These are phyloP conservation scores for Erethizon dorsatum DNA, from an alignment of 2,797 vertebrate genomes.

Conservation along the genomic window DNA sequence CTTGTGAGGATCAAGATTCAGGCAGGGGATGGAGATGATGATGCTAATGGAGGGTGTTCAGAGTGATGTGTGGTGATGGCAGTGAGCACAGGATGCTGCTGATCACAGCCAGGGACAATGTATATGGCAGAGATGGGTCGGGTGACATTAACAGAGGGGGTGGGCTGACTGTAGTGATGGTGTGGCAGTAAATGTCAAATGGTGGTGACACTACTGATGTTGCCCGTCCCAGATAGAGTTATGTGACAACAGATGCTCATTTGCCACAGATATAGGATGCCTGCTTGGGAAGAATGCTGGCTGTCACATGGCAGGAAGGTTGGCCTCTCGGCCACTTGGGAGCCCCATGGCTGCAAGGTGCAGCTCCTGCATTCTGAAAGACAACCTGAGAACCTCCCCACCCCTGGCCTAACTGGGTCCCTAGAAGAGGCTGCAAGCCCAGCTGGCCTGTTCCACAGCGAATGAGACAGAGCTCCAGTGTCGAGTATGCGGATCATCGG, in stretches of 20 bases:
- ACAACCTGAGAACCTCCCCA: neutral
- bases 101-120: neutral
- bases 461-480: slow-evolving; percentile 59
- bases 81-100: accelerated
- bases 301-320: neutral
- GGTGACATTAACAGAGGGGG: neutral
- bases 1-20: accelerated
- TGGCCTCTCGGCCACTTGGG: neutral
- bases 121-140: accelerated
- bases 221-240: neutral
- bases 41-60: neutral
- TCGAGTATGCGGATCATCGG: slow-evolving; percentile 61
- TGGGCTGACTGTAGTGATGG: neutral
- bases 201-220: neutral
- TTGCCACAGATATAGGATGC: neutral
- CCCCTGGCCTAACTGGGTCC: neutral
- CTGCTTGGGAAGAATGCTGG: neutral
- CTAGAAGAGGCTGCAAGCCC: neutral
- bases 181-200: neutral
- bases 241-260: neutral
- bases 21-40: neutral
- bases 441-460: neutral
- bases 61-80: neutral
- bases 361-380: neutral
- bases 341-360: neutral